Conservation (phyloP, 2,113 vertebrate genomes). For the Asarcornis scutulata region DNA sequence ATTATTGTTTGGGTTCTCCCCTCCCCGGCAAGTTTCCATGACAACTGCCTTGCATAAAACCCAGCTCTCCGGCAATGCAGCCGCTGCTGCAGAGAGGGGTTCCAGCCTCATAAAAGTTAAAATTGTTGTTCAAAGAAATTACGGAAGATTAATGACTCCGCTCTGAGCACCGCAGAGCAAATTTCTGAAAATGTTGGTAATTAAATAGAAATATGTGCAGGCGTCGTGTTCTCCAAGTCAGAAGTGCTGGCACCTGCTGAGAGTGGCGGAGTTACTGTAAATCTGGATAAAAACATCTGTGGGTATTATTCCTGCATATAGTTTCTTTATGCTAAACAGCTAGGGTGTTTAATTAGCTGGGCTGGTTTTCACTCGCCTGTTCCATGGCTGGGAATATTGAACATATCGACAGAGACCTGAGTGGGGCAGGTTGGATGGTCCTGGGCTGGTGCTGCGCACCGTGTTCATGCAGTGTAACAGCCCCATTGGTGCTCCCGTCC, state of each 20-base stretch:
- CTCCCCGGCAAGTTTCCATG: not conserved
- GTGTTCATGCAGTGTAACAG: not conserved
- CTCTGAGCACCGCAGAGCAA: not conserved
- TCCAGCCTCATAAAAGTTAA: slow-evolving; percentile 52
- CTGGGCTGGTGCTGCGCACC: not conserved
- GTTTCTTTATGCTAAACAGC: not conserved
- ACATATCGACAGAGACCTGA: not conserved
- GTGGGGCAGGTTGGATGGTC: not conserved
- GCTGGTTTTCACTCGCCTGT: not conserved
- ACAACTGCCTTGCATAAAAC: slow-evolving; percentile 52
- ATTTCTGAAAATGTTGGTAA: slow-evolving; percentile 36
- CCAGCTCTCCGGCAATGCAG: not conserved
- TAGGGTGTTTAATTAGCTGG: not conserved
- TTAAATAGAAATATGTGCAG: slow-evolving; percentile 39
- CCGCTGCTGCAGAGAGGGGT: not conserved
- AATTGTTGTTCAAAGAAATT: slow-evolving; percentile 57
- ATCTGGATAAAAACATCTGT: not conserved
- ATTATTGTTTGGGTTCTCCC: slow-evolving; percentile 49
- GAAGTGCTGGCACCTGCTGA: not conserved
- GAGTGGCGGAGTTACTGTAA: not conserved
- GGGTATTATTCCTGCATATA: not conserved
- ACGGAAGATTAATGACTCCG: slow-evolving; percentile 53
- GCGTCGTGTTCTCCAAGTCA: not conserved
- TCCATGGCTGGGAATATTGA: not conserved
- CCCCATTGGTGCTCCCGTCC: rapidly evolving